A percentile compares a stretch with the other conserved stretches of the same genome.
These are phyloP conservation scores for Zaprionus taronus DNA, from an alignment of 1,140 invertebrate species.

Conservation along the genomic window DNA sequence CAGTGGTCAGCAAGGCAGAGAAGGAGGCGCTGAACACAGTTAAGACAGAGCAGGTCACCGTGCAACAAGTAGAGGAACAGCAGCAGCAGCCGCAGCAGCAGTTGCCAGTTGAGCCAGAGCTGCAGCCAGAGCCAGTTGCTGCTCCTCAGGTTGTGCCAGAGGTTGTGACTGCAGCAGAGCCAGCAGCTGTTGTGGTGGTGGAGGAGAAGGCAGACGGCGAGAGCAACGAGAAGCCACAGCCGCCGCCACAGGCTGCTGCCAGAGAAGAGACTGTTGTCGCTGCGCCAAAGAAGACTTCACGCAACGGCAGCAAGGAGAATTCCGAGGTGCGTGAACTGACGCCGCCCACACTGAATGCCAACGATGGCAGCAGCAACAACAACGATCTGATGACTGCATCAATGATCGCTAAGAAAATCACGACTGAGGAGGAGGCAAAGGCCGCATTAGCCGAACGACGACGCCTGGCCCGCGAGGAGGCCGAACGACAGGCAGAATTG, in stretches of 20 bases:
- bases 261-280: constrained; percentile 21
- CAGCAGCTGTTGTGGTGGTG: constrained; percentile 37
- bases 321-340: constrained; percentile 77
- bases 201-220: constrained; percentile 84
- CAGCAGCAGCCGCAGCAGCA: constrained; percentile 20
- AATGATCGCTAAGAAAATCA: constrained; percentile 89
- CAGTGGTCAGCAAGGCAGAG: constrained; percentile 75
- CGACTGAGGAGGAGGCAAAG: constrained; percentile 95
- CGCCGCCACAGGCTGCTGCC: constrained; percentile 11
- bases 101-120: constrained; percentile 1
- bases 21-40: constrained; percentile 82
- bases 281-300: constrained; percentile 57
- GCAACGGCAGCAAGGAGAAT: constrained; percentile 75
- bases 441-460: constrained; percentile 94
- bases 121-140: constrained; percentile 31
- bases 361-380: constrained; percentile 41
- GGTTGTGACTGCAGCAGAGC: constrained; percentile 50
- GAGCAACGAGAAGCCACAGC: constrained; percentile 83
- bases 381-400: constrained; percentile 85
- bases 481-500: constrained; percentile 93
- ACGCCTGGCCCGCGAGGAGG: constrained; percentile 92
- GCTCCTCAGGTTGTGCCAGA: constrained; percentile 37
- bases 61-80: constrained; percentile 44
- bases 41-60: constrained; percentile 76
- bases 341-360: constrained; percentile 51